phyloP scores from a whole-genome alignment of 1,140 invertebrate genomes.

The Leptinotarsa lineolata region DNA sequence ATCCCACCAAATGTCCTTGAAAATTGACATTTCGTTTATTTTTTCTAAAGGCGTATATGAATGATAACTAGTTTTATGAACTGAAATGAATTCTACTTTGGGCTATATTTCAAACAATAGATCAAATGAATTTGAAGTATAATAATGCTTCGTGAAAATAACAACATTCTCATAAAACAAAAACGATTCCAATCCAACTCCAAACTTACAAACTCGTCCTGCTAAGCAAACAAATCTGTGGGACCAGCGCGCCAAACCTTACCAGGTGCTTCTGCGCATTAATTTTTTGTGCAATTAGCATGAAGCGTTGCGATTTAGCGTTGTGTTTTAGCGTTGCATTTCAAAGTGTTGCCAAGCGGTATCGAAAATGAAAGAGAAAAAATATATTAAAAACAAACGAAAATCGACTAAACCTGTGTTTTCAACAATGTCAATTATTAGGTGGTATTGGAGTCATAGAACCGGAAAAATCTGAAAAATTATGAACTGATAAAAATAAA shows the following conservation, averaged over 20 bases:
- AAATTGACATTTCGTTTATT: too few relatives aligned
- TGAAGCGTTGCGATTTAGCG: constrained; percentile 42
- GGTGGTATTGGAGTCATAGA: constrained; percentile 54
- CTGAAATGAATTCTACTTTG: too few relatives aligned
- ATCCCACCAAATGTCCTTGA: too few relatives aligned
- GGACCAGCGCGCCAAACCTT: constrained; percentile 54
- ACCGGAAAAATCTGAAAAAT: constrained; percentile 56
- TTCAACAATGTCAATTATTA: constrained; percentile 43
- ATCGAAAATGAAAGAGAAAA: constrained; percentile 49
- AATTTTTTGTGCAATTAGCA: constrained; percentile 45
- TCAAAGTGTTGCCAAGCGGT: constrained; percentile 45
- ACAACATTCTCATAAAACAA: not conserved
- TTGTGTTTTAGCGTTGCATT: not conserved
- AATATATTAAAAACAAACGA: constrained; percentile 30
- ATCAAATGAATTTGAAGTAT: too few relatives aligned
- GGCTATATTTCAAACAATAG: too few relatives aligned
- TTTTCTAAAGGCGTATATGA: too few relatives aligned
- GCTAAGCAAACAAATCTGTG: constrained; percentile 54
- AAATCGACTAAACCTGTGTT: constrained; percentile 46
- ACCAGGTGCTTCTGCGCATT: constrained; percentile 50
- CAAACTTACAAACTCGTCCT: constrained; percentile 43
- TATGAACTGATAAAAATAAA: constrained; percentile 11
- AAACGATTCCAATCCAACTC: constrained; percentile 2
- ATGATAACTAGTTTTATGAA: too few relatives aligned
- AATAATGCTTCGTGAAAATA: not conserved